Base-by-base conservation (phyloP, 2,888 invertebrate genomes). In the Thelaira solivaga region DNA sequence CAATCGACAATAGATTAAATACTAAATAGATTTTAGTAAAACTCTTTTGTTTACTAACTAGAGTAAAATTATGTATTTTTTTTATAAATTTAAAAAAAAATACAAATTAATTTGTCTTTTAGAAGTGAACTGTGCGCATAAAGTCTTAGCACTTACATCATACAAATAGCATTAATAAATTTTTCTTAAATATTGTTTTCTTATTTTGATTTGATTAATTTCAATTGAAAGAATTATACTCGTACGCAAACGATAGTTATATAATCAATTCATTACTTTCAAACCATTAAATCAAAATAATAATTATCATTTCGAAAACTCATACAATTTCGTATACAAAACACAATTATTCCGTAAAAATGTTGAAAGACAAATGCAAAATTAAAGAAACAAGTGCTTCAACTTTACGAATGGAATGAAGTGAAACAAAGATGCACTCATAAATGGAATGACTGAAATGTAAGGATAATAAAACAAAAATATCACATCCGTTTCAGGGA, bases 291-390 rank as follows among this genome's bases (percentile, higher is more conserved):
- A 43, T 64, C 57, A 43, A 22, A 68, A 64, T 51, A 62, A 43
- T 49, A 59, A 53, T 34, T 39, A 62, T 64, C 51, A 77, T 73
- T 69, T 29, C 10, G 1, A 59, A 59, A 13, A 18, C 51, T 36
- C 59, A 59, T 43, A 51, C 49, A 34, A 26, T 39, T 34, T 49
- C 16, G 29, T 36, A 34, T 34, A 11, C 22, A 45, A 45, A 34
- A 53, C 18, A 67, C 51, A 45, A 77, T 65, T 69, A 78, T 74
- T 78, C 73, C 64, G 69, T 73, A 59, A 73, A 39, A 59, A 59
- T 49, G 29, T 24, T 43, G 34, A 10, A 51, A 20, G 22, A 53
- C 59, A 76, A 72, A 24, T 61, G 45, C 4, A 43, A 34, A n/a
- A 31, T 57, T 13, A 47, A 39, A 2, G 43, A 61, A 29, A 59